A percentile compares a stretch with the other conserved stretches of the same genome.
Evolutionary conservation across 2,797 vertebrate species (phyloP).

Genomic region (Acipenser oxyrinchus): DNA sequence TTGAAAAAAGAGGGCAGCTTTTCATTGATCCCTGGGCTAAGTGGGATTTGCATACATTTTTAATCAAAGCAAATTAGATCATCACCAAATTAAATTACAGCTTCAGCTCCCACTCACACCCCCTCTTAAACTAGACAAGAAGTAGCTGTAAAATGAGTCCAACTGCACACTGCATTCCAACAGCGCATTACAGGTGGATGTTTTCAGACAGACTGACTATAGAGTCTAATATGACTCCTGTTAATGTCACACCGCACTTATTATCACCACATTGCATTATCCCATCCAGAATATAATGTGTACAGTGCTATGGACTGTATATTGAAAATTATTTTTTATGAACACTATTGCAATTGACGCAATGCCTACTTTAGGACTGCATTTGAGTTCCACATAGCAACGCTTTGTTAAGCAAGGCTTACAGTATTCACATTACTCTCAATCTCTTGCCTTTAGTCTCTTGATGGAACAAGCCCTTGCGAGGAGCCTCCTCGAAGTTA

Average conservation of each 20-base stretch:
- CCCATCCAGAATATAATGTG: constrained; percentile 18
- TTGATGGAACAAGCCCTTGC: too few species aligned
- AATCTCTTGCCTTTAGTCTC: too few species aligned
- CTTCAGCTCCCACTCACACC: constrained; percentile 43
- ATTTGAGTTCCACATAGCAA: too few species aligned
- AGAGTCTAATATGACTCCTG: neutral
- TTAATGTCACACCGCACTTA: neutral
- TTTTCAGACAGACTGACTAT: constrained; percentile 21
- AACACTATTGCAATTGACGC: too few species aligned
- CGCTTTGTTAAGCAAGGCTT: too few species aligned
- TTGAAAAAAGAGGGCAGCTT: constrained; percentile 44
- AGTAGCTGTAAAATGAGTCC: constrained; percentile 37
- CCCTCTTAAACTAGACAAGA: constrained; percentile 30
- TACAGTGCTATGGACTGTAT: too few species aligned
- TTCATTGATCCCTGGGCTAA: constrained; percentile 62
- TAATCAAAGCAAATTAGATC: constrained; percentile 78
- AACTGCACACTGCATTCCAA: neutral
- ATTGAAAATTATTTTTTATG: too few species aligned
- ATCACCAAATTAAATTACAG: constrained; percentile 70
- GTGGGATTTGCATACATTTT: constrained; percentile 75
- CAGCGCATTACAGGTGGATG: neutral
- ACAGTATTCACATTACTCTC: too few species aligned
- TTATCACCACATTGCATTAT: neutral
- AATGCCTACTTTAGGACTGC: too few species aligned
- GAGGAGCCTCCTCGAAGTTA: too few species aligned